A percentile compares a stretch with the other conserved stretches of the same genome.
Evolutionary conservation across 2,113 vertebrate species (phyloP).

Genomic region (Chauna torquata): DNA sequence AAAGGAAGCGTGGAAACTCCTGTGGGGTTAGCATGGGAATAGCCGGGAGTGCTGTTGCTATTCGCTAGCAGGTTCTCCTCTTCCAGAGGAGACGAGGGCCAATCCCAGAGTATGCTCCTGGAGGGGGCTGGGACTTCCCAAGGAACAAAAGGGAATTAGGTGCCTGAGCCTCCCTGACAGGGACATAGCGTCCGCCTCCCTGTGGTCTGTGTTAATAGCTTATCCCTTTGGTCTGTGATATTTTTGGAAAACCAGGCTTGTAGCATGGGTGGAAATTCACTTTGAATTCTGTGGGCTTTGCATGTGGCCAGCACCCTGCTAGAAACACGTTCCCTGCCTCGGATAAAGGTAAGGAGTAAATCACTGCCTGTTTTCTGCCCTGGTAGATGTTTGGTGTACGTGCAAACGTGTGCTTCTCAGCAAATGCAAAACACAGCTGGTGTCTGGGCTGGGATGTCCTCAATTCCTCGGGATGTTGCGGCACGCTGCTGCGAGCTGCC

Average conservation of each 20-base stretch:
- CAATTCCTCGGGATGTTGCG: not conserved
- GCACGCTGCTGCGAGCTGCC: not conserved
- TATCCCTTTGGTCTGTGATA: not conserved
- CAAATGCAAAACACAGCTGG: not conserved
- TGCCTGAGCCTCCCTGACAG: not conserved
- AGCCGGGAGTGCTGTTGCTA: not conserved
- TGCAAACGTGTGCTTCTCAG: fast-evolving
- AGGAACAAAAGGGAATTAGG: not conserved
- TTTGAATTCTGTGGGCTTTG: not conserved
- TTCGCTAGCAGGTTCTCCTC: not conserved
- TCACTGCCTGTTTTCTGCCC: not conserved
- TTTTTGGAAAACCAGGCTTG: not conserved
- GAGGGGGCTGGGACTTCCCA: not conserved
- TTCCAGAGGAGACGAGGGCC: not conserved
- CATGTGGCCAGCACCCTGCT: fast-evolving
- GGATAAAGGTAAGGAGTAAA: not conserved
- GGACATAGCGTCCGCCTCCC: not conserved
- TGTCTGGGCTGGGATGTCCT: not conserved
- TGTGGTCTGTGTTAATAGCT: not conserved
- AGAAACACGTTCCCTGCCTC: not conserved
- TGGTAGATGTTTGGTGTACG: not conserved
- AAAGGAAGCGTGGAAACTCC: not conserved
- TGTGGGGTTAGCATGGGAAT: too few species aligned
- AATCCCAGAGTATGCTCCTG: not conserved
- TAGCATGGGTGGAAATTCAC: not conserved